These are phyloP conservation scores for Diabrotica balteata DNA, from an alignment of 2,888 invertebrate genomes.

Conservation along the genomic window DNA sequence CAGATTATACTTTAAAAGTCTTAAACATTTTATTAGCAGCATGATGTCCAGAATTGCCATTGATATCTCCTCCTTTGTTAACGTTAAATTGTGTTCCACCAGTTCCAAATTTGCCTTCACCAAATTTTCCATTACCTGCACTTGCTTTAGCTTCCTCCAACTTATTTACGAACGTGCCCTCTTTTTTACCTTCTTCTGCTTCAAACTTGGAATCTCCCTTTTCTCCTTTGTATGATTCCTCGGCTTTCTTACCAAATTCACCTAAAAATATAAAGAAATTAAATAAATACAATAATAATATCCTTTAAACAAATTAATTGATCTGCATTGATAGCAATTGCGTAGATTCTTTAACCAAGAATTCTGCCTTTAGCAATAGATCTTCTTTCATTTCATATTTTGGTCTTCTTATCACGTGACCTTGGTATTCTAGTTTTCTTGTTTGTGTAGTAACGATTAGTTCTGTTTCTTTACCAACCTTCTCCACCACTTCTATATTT, in stretches of 20 bases:
- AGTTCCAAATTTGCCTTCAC: conserved; percentile 66
- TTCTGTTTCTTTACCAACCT: too few species aligned
- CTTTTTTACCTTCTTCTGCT: conserved; percentile 65
- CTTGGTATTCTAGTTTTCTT: too few species aligned
- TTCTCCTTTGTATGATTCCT: conserved; percentile 55
- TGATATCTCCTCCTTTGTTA: conserved; percentile 68
- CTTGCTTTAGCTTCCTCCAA: conserved; percentile 58
- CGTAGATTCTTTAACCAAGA: too few species aligned
- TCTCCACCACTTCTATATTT: too few species aligned
- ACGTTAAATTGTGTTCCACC: conserved; percentile 66
- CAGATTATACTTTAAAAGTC: conserved; percentile 58
- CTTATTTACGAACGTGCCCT: conserved; percentile 64
- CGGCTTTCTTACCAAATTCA: conserved; percentile 16
- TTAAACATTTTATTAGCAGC: conserved; percentile 65
- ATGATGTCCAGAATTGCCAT: conserved; percentile 68
- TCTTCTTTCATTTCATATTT: too few species aligned
- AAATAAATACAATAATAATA: neutral
- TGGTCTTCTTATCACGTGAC: too few species aligned
- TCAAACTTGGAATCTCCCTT: conserved; percentile 67
- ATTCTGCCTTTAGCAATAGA: too few species aligned
- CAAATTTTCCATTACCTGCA: conserved; percentile 68
- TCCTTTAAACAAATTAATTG: too few species aligned
- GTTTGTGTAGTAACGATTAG: too few species aligned
- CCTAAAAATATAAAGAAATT: conserved; percentile 14
- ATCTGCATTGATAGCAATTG: too few species aligned